Evolutionary conservation across 2,113 vertebrate species (phyloP), one percentile per base, ranked within the genome.

Genomic region (Sylvicapra grimmia): DNA sequence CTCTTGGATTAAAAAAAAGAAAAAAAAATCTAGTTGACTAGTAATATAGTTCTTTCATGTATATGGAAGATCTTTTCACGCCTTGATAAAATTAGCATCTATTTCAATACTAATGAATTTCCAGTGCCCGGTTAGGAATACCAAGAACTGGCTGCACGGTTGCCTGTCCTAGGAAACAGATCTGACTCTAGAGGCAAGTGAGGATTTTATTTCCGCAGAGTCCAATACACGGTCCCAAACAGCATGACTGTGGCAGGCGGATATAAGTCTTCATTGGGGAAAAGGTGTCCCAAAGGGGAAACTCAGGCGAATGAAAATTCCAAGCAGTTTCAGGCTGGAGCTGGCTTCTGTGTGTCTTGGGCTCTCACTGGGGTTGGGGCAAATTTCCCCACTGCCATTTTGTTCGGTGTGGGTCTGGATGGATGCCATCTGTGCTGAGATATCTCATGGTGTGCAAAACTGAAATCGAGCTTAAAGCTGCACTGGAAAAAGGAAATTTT

Each of bases 51-150:
- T 98, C 97, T 97, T 99, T 98, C 98, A 99, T 99, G 98, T 98
- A 98, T 98, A 99, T 99, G 98, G 98, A 99, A 98, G 97, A 98
- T 98, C 98, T 98, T 98, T 99, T 98, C 98, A 98, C 98, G 99
- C 98, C 98, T 99, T 98, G 98, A 98, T 98, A 97, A 98, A 98
- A 99, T 99, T 99, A 99, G 98, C 98, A 99, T 99, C 98, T 75
- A 99, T 99, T 99, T 99, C 98, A 99, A 99, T 99, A 98, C 98
- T 98, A 98, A 99, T 98, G 98, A 98, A 96, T 89, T 97, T 96
- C 90, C 90, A n/a, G 92, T 33, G 72, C 97, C 98, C 44, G 93
- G 92, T 90, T 94, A 97, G 94, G 98, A 98, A 99, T 98, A 97
- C 75, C 96, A 98, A 98, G 96, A 89, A 87, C 88, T 25, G 31